Base-by-base conservation (phyloP, 2,113 vertebrate species). In the Lampris megalopsis region DNA sequence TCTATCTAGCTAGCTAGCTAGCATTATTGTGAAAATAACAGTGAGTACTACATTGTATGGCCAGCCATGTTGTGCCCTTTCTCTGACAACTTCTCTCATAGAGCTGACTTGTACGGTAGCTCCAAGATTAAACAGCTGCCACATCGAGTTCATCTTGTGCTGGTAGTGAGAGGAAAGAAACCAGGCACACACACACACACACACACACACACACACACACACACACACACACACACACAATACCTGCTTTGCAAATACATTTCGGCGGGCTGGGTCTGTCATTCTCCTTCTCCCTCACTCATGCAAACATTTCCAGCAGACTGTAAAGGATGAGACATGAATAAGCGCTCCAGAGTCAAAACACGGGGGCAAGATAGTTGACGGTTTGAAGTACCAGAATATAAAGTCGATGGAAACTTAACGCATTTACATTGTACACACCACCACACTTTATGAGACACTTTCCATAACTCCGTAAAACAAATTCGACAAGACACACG, bases 341-440 rank as follows among this genome's bases (percentile, higher is more conserved):
- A 56, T 70, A 50, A 73, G 66, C 38, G 49, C 70, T 79, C 57
- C 60, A 65, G 80, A 83, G 88, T 85, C 77, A 82, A 24, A 24
- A 24, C 75, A 73, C 54, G 72, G 60, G 69, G 57, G 52, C 40
- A 36, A 36, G 59, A 77, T 64, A 69, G 57, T 2, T 75, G 75
- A 90, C 82, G 73, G 65, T 67, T 75, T 80, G 73, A 82, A 80
- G 82, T 68, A 62, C 67, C 10, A 4, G 66, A 63, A 54, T 72
- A 59, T 79, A 82, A 84, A 82, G 88, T 79, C 81, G 84, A 56
- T 40, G 74, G 45, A 74, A 68, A 81, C 84, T 83, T 0, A 1
- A 69, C 81, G 83, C 81, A 10, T 41, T 49, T 58, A 50, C 50
- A 24, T 24, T 24, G 24, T 24, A 24, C 24, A 24, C 24, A 24